Evolutionary conservation across 37 sponge, comb jelly and placozoan genomes (phyloP).

Genomic region (Eunapius fragilis): DNA sequence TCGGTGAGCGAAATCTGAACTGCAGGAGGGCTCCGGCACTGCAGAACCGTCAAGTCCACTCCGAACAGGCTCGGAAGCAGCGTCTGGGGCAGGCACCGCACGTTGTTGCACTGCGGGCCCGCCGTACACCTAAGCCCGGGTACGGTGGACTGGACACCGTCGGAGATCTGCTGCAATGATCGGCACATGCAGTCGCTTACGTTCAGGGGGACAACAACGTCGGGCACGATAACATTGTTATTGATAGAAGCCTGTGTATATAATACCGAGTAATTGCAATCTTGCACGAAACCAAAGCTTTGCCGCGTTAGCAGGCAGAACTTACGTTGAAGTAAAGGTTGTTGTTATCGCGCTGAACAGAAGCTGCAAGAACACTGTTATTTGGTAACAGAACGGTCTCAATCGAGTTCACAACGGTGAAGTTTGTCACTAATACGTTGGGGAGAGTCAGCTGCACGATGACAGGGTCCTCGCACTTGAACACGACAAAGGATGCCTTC

Average conservation of each 20-base stretch:
- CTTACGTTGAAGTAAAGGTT: neutral
- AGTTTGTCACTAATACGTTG: neutral
- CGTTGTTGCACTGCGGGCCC: neutral
- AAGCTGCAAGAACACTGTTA: neutral
- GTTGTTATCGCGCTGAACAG: neutral
- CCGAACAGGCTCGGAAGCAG: neutral
- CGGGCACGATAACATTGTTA: neutral
- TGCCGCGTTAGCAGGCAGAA: too few relatives aligned
- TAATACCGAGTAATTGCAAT: neutral
- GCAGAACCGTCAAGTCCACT: neutral
- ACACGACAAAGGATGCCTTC: neutral
- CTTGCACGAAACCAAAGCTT: neutral
- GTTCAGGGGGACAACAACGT: conserved; percentile 7
- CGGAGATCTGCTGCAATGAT: conserved; percentile 24
- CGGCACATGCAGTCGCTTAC: conserved; percentile 33
- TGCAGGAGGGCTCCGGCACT: neutral
- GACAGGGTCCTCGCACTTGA: conserved; percentile 40
- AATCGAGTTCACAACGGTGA: too few relatives aligned
- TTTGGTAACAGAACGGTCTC: too few relatives aligned
- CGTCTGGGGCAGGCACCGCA: neutral
- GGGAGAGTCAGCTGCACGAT: conserved; percentile 1
- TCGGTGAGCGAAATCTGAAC: neutral
- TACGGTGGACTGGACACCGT: neutral
- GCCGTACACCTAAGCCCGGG: neutral
- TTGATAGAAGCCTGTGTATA: neutral